phyloP scores from a whole-genome alignment of 2,113 vertebrate genomes.

The Ophiodon elongatus region DNA sequence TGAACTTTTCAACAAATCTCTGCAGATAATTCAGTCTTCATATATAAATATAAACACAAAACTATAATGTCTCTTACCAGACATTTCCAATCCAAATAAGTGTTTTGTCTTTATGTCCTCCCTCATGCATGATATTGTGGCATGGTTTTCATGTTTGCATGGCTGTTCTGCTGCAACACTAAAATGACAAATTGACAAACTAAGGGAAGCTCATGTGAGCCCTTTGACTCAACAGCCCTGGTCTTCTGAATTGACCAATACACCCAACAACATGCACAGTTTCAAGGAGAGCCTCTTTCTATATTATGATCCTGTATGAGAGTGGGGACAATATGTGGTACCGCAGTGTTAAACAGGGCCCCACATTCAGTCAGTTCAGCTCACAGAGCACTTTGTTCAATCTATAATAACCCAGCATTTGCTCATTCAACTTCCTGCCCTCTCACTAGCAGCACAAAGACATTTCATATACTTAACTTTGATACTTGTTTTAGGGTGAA shows the following conservation, averaged over 20 bases:
- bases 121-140: slow-evolving; percentile 73
- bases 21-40: neutral
- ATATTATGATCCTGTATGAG: neutral
- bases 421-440: neutral
- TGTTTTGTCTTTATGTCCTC: slow-evolving; percentile 35
- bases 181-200: slow-evolving; percentile 18
- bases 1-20: neutral
- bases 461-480: neutral
- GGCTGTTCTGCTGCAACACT: slow-evolving; percentile 54
- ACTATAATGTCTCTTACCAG: neutral
- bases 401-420: slow-evolving; percentile 43
- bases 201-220: slow-evolving; percentile 31
- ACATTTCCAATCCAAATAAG: slow-evolving; percentile 11
- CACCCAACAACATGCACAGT: neutral
- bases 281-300: neutral
- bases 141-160: slow-evolving; percentile 77
- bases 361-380: slow-evolving; percentile 24
- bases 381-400: slow-evolving; percentile 49
- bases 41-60: neutral
- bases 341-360: slow-evolving; percentile 33
- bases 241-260: neutral
- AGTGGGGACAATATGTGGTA: slow-evolving; percentile 10
- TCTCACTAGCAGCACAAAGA: slow-evolving; percentile 13
- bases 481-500: slow-evolving; percentile 6
- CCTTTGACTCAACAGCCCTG: neutral